Base-by-base conservation (phyloP, 2,113 vertebrate species). In the Pygoscelis antarcticus region DNA sequence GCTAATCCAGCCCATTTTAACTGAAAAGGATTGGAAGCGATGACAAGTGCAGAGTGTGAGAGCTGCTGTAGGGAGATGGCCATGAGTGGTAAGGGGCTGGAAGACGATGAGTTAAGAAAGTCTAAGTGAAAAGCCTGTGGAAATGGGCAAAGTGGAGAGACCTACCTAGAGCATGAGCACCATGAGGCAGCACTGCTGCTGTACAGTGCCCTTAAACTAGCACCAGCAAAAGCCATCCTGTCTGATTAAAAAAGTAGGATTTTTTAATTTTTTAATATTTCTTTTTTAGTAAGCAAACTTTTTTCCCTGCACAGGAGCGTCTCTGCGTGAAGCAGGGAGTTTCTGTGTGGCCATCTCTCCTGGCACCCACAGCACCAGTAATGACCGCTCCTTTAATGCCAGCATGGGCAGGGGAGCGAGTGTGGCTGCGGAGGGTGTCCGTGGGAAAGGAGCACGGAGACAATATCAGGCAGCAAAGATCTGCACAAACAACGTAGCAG, bases 161-260 rank as follows among this genome's bases (percentile, higher is more conserved):
- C 1, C 17, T 23, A 17, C 13, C 16, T 3, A 5, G 36, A 72
- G 14, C 6, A 7, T 0, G 7, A 71, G 0, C 44, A 49, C 7
- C 1, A 0, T 3, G 40, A 65, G 47, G 34, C 52, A 75, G 52
- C 44, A 2, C 40, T 30, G 79, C 36, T 69, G 64, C 66, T 54
- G 21, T 2, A 16, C 38, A 14, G 14, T 1, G 16, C 34, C 58
- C 57, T 75, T 21, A 16, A 16, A 21, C 22, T 3, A 30, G 21
- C 26, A 34, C 11, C 49, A 66, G 7, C 17, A 34, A 14, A 70
- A 68, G 15, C 22, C 22, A 16, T 38, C 26, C 62, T 23, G 21
- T 8, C 29, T 26, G 13, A 3, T 25, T 11, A 38, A 29, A 62
- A 19, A 9, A 5, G 10, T 13, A 60, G 16, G 2, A 5, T 32